phyloP scores from a whole-genome alignment of 1,140 invertebrate species.

The Probaryconus sp. region DNA sequence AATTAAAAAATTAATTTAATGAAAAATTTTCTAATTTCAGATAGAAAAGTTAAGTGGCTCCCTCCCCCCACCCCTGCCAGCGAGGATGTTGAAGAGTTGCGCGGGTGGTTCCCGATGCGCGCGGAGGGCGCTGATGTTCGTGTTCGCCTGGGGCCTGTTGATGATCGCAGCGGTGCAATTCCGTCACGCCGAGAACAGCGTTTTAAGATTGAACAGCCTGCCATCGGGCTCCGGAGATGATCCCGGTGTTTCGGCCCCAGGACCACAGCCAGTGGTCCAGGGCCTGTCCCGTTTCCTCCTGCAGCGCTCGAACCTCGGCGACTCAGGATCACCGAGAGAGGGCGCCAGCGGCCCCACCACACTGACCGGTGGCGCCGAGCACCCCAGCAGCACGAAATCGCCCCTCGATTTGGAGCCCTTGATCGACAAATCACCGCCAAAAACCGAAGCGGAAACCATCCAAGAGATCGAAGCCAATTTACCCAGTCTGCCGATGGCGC shows the following conservation, averaged over 20 bases:
- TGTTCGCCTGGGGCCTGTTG: constrained; percentile 76
- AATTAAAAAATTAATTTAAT: no score
- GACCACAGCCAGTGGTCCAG: constrained; percentile 7
- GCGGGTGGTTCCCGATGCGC: constrained; percentile 72
- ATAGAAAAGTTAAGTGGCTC: neutral
- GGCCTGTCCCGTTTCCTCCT: constrained; percentile 42
- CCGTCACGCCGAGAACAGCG: constrained; percentile 69
- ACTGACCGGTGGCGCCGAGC: constrained; percentile 56
- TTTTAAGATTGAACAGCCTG: constrained; percentile 49
- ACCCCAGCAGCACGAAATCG: constrained; percentile 66
- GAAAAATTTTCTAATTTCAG: constrained; percentile 1
- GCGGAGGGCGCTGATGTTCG: constrained; percentile 76
- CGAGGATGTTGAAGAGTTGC: constrained; percentile 70
- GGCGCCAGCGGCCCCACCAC: constrained; percentile 59
- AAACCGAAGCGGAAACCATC: constrained; percentile 87
- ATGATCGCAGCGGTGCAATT: constrained; percentile 77
- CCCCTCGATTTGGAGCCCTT: constrained; percentile 76
- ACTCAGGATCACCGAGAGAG: constrained; percentile 33
- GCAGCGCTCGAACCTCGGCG: constrained; percentile 35
- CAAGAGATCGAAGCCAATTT: constrained; percentile 86
- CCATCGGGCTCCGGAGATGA: constrained; percentile 67
- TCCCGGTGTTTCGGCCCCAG: constrained; percentile 1
- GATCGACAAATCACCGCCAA: constrained; percentile 82
- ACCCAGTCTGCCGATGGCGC: constrained; percentile 89
- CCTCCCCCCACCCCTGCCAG: constrained; percentile 1